These are phyloP conservation scores for Penaeus indicus DNA, from an alignment of 1,140 invertebrate genomes.

Conservation along the genomic window DNA sequence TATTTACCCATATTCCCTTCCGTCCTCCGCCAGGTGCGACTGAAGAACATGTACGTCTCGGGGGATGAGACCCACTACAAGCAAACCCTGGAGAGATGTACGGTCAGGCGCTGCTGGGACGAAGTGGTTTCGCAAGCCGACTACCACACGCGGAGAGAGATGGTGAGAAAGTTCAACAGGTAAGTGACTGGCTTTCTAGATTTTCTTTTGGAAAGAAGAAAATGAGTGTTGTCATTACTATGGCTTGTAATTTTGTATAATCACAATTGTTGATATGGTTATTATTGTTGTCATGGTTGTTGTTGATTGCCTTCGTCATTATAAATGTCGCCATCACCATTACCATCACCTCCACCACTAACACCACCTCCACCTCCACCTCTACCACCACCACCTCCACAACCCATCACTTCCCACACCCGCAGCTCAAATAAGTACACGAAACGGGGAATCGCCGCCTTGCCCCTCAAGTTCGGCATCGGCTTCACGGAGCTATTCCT, in stretches of 20 bases:
- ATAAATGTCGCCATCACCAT: too few relatives aligned
- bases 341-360: too few relatives aligned
- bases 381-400: too few relatives aligned
- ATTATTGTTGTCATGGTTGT: too few relatives aligned
- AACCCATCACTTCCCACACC: not conserved
- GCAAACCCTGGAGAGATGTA: constrained; percentile 70
- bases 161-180: constrained; percentile 70
- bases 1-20: too few relatives aligned
- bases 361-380: too few relatives aligned
- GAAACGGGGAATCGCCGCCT: constrained; percentile 87
- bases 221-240: too few relatives aligned
- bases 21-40: constrained; percentile 68
- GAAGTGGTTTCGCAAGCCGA: constrained; percentile 70
- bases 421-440: constrained; percentile 40
- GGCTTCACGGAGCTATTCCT: constrained; percentile 82
- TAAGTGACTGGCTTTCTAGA: constrained; percentile 21
- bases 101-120: constrained; percentile 71
- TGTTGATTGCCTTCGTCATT: too few relatives aligned
- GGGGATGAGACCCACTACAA: constrained; percentile 71
- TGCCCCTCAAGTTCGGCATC: constrained; percentile 92
- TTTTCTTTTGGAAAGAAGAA: too few relatives aligned
- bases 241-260: too few relatives aligned
- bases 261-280: too few relatives aligned
- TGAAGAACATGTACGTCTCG: constrained; percentile 72
- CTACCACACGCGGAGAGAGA: constrained; percentile 68